Base-by-base conservation (phyloP, 1,140 invertebrate genomes). In the Belonocnema kinseyi region DNA sequence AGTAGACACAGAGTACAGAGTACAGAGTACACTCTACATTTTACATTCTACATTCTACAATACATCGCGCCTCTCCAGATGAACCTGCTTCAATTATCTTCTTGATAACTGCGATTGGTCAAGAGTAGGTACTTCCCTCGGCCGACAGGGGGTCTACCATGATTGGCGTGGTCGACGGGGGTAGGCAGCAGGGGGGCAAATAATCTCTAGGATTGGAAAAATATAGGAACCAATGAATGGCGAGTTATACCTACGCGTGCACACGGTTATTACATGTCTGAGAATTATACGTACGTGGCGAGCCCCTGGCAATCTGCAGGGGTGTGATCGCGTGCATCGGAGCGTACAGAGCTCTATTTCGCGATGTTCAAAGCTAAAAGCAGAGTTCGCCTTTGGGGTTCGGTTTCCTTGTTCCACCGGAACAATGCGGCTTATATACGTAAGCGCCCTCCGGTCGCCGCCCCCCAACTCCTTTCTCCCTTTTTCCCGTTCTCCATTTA, bases 291-390 rank as follows among this genome's bases (percentile, higher is more conserved):
- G 50, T 78, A 77, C 75, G 80, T 53, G 75, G 78, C 78, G 74
- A 79, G 78, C 72, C 75, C 73, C 78, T 76, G 75, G 75, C 72
- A 80, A 78, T 80, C 79, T 79, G 66, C 72, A 73, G 76, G 83
- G 76, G 80, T 80, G 83, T 78, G 83, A 82, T 82, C 78, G 79
- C 77, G 80, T 80, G 81, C 79, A 80, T 81, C 83, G 74, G 81
- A 77, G 72, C 78, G 79, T 66, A 76, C 76, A 72, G 50, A 76
- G 79, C 81, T 78, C 81, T 75, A 80, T 80, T 81, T 77, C 81
- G 78, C 81, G 81, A 81, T 80, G 81, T 80, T 82, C 81, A 82
- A 82, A 82, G 80, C 80, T 79, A 82, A 82, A 82, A 82, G 81
- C 81, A 75, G 78, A 70, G 74, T 77, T 78, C 76, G 74, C 78